A percentile compares a stretch with the other conserved stretches of the same genome.
Evolutionary conservation across 2,113 vertebrate genomes (phyloP).

Genomic region (Catagonus wagneri): DNA sequence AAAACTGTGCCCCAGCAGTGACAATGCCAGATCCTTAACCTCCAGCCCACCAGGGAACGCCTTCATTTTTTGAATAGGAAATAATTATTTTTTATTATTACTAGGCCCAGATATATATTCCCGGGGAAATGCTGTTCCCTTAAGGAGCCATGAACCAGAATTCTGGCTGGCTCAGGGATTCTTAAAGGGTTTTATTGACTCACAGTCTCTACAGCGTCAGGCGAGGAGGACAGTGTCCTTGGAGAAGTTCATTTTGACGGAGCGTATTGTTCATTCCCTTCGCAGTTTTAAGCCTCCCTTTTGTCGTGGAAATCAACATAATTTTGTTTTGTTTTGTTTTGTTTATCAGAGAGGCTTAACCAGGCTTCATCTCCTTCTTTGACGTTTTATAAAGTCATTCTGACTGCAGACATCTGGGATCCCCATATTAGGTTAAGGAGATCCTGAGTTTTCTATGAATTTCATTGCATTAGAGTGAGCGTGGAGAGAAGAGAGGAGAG

Average conservation of each 20-base stretch:
- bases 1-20: no score
- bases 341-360: background rate
- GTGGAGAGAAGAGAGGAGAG: background rate
- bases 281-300: background rate
- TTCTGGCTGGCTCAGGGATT: background rate
- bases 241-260: background rate
- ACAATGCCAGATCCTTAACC: no score
- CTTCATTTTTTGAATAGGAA: background rate
- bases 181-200: background rate
- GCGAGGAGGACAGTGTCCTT: background rate
- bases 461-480: background rate
- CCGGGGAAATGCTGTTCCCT: background rate
- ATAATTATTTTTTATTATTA: background rate
- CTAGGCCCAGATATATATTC: background rate
- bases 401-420: background rate
- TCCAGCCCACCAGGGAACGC: no score
- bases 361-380: background rate
- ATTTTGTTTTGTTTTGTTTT: background rate
- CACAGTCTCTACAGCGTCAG: background rate
- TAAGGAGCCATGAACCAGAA: background rate
- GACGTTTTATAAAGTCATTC: background rate
- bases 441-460: background rate
- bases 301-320: background rate
- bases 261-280: background rate
- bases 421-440: background rate